Conservation (phyloP, 2,113 vertebrate species). For the Cygnus buccinator region DNA sequence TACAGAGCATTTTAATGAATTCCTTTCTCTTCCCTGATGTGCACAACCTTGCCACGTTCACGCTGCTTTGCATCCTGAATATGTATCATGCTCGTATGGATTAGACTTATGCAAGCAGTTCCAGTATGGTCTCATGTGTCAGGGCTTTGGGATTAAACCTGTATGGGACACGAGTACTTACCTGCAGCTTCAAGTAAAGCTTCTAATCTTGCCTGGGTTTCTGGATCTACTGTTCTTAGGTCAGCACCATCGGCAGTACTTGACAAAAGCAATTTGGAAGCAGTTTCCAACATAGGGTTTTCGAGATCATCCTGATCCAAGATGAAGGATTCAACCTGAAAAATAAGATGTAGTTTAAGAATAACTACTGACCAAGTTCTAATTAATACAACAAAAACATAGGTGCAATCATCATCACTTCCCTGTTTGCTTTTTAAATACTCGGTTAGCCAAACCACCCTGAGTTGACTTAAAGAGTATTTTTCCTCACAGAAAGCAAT, state of each 20-base stretch:
- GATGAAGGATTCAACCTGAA: slow-evolving; percentile 97
- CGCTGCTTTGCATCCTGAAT: rapidly evolving
- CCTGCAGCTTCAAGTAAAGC: slow-evolving; percentile 97
- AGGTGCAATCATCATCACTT: not conserved
- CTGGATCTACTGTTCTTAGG: slow-evolving; percentile 96
- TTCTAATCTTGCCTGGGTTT: slow-evolving; percentile 97
- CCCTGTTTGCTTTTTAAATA: not conserved
- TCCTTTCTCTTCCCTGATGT: rapidly evolving
- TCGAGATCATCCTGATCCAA: slow-evolving; percentile 98
- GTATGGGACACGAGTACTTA: slow-evolving; percentile 58
- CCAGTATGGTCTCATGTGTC: rapidly evolving
- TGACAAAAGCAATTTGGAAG: slow-evolving; percentile 95
- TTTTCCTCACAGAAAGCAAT: not conserved
- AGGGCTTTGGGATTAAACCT: not conserved
- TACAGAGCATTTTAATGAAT: rapidly evolving
- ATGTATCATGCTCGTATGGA: not conserved
- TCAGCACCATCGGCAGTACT: slow-evolving; percentile 95
- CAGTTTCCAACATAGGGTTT: slow-evolving; percentile 97
- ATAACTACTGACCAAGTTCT: not conserved
- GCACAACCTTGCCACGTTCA: not conserved
- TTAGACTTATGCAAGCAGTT: not conserved
- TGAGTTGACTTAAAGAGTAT: not conserved
- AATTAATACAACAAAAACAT: not conserved
- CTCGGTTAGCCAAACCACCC: not conserved
- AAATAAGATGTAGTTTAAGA: not conserved